A percentile compares a stretch with the other conserved stretches of the same genome.
Evolutionary conservation across 2,888 invertebrate species (phyloP).

Genomic region (Rhodophaea formosa): DNA sequence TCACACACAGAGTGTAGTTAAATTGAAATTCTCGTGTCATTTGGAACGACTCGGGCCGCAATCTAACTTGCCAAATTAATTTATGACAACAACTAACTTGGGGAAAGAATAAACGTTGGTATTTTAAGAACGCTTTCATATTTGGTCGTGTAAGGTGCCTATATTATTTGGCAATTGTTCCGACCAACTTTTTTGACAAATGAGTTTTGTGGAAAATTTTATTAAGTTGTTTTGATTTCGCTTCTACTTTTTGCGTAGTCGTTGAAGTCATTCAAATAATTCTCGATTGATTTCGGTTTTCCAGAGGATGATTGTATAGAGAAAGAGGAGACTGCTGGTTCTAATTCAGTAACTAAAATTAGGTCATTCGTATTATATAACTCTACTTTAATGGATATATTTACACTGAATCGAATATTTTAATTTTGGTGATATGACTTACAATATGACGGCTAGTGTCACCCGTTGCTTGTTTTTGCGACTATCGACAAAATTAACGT

Average conservation of each 20-base stretch:
- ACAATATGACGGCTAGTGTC: too few relatives aligned
- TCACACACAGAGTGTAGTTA: slow-evolving; percentile 48
- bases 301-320: too few relatives aligned
- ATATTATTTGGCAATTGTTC: background rate
- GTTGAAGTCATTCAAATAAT: too few relatives aligned
- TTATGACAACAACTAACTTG: slow-evolving; percentile 53
- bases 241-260: background rate
- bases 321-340: too few relatives aligned
- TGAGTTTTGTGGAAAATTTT: background rate
- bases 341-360: too few relatives aligned
- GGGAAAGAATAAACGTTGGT: slow-evolving; percentile 33
- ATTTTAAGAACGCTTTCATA: slow-evolving; percentile 19
- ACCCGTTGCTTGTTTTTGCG: too few relatives aligned
- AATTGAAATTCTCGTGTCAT: slow-evolving; percentile 52
- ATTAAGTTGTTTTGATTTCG: background rate
- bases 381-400: too few relatives aligned
- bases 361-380: too few relatives aligned
- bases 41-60: slow-evolving; percentile 45
- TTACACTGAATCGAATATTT: too few relatives aligned
- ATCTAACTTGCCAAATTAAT: slow-evolving; percentile 75
- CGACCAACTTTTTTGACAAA: background rate
- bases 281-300: too few relatives aligned
- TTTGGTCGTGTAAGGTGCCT: slow-evolving; percentile 1
- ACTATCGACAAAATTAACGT: too few relatives aligned
- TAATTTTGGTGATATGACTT: too few relatives aligned